These are phyloP conservation scores for Piscicola geometra DNA, from an alignment of 2,888 invertebrate species.

Conservation along the genomic window DNA sequence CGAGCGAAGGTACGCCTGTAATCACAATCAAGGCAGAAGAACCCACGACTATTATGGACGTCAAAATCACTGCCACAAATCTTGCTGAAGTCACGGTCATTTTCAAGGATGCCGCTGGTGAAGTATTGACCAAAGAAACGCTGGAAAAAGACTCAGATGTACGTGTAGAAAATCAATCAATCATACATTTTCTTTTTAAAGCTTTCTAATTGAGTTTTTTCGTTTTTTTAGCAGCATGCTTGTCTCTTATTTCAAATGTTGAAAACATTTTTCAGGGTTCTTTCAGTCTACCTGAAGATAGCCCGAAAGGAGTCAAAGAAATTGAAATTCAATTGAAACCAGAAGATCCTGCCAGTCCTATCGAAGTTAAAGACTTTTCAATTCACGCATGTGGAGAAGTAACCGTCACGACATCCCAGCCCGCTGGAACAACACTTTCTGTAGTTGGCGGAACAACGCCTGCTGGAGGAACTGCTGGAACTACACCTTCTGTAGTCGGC, in stretches of 20 bases:
- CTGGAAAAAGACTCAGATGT: not conserved
- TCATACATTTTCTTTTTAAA: no score
- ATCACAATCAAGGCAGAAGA: not conserved
- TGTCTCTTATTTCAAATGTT: no score
- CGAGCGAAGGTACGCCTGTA: not conserved
- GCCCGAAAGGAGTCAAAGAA: not conserved
- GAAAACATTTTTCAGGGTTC: not conserved
- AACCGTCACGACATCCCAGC: not conserved
- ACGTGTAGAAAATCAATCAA: no score
- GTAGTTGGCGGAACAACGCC: no score
- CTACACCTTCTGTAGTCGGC: not conserved
- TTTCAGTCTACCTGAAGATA: not conserved
- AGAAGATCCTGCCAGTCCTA: not conserved
- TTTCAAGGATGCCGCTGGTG: not conserved
- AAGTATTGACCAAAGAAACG: not conserved
- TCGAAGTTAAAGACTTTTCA: not conserved
- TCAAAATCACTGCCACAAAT: not conserved
- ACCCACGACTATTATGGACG: not conserved
- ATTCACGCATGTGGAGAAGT: slow-evolving; percentile 16
- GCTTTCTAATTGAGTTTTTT: no score
- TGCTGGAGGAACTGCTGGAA: not conserved
- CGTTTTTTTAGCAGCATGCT: not conserved
- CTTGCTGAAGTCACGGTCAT: not conserved
- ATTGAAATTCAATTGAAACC: not conserved
- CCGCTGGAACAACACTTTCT: not conserved